phyloP scores from a whole-genome alignment of 2,797 vertebrate species.

The Epinephelus awoara region DNA sequence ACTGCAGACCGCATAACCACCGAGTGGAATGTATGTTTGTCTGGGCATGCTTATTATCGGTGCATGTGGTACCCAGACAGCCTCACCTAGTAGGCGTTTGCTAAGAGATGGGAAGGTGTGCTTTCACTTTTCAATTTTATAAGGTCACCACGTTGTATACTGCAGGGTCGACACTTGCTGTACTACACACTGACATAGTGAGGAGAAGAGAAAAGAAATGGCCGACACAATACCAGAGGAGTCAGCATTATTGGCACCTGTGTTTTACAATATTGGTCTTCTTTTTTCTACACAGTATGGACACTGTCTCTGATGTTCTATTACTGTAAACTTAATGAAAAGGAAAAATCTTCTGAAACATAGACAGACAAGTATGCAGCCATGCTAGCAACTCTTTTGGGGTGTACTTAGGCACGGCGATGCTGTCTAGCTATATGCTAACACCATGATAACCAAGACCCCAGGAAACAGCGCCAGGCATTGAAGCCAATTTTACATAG shows the following conservation, averaged over 20 bases:
- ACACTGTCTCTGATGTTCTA: not conserved
- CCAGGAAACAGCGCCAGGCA: too few relatives aligned
- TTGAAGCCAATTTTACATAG: too few relatives aligned
- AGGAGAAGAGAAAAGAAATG: not conserved
- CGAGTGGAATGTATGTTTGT: constrained; percentile 90
- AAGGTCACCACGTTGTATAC: not conserved
- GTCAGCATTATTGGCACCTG: not conserved
- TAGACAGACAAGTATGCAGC: not conserved
- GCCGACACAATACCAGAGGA: not conserved
- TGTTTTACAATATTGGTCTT: not conserved
- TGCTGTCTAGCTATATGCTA: too few relatives aligned
- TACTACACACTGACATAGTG: not conserved
- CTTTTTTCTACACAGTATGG: not conserved
- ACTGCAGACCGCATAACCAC: constrained; percentile 78
- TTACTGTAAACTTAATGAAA: constrained; percentile 8
- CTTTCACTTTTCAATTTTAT: constrained; percentile 48
- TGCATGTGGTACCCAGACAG: constrained; percentile 75
- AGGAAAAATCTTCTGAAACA: not conserved
- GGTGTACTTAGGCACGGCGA: too few relatives aligned
- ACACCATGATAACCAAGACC: too few relatives aligned
- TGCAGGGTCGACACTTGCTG: constrained; percentile 5
- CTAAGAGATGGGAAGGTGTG: constrained; percentile 20
- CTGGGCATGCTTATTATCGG: constrained; percentile 85
- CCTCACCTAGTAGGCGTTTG: constrained; percentile 69
- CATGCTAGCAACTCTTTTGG: too few relatives aligned